Evolutionary conservation across 2,888 invertebrate genomes (phyloP).

Genomic region (Oeneis ivallda): DNA sequence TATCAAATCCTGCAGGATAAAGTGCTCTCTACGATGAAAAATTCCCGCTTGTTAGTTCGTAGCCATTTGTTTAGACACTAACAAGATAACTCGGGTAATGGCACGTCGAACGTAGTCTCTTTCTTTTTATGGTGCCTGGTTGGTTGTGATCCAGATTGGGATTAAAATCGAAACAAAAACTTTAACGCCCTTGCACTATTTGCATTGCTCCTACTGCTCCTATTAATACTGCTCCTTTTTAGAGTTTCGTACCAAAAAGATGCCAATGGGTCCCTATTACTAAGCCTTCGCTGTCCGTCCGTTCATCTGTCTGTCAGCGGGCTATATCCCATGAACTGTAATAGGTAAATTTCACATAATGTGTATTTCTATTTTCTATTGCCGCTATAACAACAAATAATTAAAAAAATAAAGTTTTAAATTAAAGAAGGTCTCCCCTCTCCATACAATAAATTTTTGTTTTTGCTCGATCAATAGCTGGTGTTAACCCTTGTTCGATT

Average conservation of each 20-base stretch:
- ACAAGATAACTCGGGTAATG: slow-evolving; percentile 40
- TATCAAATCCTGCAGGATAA: slow-evolving; percentile 36
- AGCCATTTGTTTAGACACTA: slow-evolving; percentile 40
- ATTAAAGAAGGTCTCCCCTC: too few relatives aligned
- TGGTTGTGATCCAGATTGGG: slow-evolving; percentile 7
- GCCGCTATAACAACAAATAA: too few relatives aligned
- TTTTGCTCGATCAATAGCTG: too few relatives aligned
- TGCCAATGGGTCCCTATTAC: neutral
- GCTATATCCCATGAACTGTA: too few relatives aligned
- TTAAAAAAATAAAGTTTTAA: too few relatives aligned
- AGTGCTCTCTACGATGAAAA: slow-evolving; percentile 37
- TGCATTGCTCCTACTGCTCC: neutral
- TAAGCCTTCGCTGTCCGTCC: too few relatives aligned
- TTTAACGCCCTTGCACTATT: neutral
- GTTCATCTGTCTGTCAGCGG: too few relatives aligned
- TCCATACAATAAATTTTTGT: too few relatives aligned
- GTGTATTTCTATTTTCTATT: too few relatives aligned
- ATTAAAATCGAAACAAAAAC: slow-evolving; percentile 15
- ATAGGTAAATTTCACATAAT: too few relatives aligned
- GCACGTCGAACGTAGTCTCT: slow-evolving; percentile 28
- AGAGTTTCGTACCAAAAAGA: neutral
- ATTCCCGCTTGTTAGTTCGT: slow-evolving; percentile 39
- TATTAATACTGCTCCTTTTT: neutral
- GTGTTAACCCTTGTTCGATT: too few relatives aligned
- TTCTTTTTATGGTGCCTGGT: slow-evolving; percentile 18